A percentile compares a stretch with the other conserved stretches of the same genome.
phyloP scores from a whole-genome alignment of 2,113 vertebrate genomes.

The Trematomus loennbergii region DNA sequence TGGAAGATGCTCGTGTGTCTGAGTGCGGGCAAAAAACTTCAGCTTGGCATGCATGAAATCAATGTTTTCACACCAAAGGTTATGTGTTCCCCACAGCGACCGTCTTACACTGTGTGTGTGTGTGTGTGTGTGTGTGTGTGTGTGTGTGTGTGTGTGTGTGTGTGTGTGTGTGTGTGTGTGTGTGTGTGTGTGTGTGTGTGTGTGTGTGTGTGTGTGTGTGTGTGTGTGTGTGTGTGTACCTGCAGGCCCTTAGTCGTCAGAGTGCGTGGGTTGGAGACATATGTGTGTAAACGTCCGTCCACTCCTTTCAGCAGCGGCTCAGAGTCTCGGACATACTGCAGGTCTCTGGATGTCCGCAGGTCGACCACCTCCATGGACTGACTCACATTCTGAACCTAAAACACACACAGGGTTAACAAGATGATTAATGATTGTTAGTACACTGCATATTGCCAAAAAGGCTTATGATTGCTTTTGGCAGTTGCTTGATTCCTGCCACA shows the following conservation, averaged over 20 bases:
- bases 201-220: constrained; percentile 1
- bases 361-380: constrained; percentile 95
- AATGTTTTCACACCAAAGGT: constrained; percentile 75
- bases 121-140: constrained; percentile 24
- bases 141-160: constrained; percentile 23
- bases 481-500: constrained; percentile 6
- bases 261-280: constrained; percentile 87
- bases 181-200: constrained; percentile 20
- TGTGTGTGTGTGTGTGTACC: constrained; percentile 71
- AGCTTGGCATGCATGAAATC: constrained; percentile 74
- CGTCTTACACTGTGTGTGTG: constrained; percentile 27
- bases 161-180: constrained; percentile 3
- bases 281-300: constrained; percentile 92
- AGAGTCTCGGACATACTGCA: constrained; percentile 94
- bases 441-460: constrained; percentile 3
- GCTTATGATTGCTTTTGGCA: constrained; percentile 15
- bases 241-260: constrained; percentile 88
- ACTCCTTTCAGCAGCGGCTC: constrained; percentile 93
- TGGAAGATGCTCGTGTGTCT: constrained; percentile 51
- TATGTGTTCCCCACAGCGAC: constrained; percentile 59
- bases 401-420: constrained; percentile 29
- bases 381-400: constrained; percentile 96
- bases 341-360: constrained; percentile 93
- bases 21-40: constrained; percentile 45
- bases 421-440: constrained; percentile 15